Evolutionary conservation across 2,888 invertebrate genomes (phyloP), one percentile per base, ranked within the genome.

Genomic region (Amphipyra berbera): DNA sequence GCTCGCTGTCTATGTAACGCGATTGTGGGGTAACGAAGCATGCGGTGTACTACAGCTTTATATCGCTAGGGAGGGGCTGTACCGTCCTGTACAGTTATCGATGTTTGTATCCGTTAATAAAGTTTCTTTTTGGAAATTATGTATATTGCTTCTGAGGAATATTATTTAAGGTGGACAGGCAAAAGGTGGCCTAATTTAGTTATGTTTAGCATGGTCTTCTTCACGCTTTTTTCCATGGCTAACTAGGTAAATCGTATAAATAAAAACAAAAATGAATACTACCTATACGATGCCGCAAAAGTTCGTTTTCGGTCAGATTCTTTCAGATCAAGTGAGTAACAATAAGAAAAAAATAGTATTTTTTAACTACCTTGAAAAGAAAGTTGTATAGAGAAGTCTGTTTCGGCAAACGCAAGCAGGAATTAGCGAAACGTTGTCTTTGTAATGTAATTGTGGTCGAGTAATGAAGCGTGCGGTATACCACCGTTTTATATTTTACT

Each of bases 1-100:
- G 74, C 67, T 71, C 59, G 68, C 62, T 58, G 74, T 67, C 73
- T 71, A 56, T 71, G 71, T 74, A 74, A 76, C 73, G 73, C 82
- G 83, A 84, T 85, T 83, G 84, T 79, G 76, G 70, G 55, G 78
- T 87, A 88, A 87, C 86, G 85, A 88, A 84, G 84, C 87, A 82
- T 83, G 76, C 70, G 71, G 69, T 75, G 69, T 67, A 69, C 64
- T 72, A 73, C 68, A 67, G 70, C 73, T 68, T 70, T 77, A 70
- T 72, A 61, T 67, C 47, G 50, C 41, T 70, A 80, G 76, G 21
- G 67, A 66, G 21, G 70, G 10, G 68, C n/a, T 0, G 2, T 3
- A 12, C 14, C 8, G 8, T 33, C 15, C 21, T 42, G 30, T 7
- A 13, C 0, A 33, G n/a, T 47, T 71, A 44, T 70, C 70, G 70